These are phyloP conservation scores for Diprion similis DNA, from an alignment of 1,140 invertebrate species.

Conservation along the genomic window DNA sequence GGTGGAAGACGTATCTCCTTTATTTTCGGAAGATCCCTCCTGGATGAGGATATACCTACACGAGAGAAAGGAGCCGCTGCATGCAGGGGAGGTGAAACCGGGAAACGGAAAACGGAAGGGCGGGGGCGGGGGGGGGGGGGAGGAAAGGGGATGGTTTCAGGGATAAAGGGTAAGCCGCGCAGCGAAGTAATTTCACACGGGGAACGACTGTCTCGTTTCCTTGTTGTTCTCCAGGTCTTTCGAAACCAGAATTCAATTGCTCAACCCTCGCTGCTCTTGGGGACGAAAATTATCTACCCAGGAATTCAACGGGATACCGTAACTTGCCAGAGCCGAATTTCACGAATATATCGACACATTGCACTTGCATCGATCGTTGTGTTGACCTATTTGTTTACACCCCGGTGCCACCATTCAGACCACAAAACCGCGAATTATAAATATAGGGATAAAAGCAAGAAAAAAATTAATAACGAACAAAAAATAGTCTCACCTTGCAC, in stretches of 20 bases:
- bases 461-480: background rate
- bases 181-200: slow-evolving; percentile 62
- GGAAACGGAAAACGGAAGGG: background rate
- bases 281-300: too few relatives aligned
- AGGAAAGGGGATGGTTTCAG: slow-evolving; percentile 29
- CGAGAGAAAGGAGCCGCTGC: slow-evolving; percentile 26
- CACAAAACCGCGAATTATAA: too few relatives aligned
- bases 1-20: slow-evolving; percentile 56
- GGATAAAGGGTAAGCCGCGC: slow-evolving; percentile 58
- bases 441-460: background rate
- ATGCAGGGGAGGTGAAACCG: background rate
- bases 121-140: too few relatives aligned
- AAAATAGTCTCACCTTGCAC: background rate
- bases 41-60: slow-evolving; percentile 54
- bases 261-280: too few relatives aligned
- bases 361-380: too few relatives aligned
- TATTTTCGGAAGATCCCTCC: slow-evolving; percentile 56
- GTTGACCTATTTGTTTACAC: too few relatives aligned
- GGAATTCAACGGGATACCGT: too few relatives aligned
- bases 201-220: slow-evolving; percentile 28
- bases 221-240: too few relatives aligned
- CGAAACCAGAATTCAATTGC: too few relatives aligned
- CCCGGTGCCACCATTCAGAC: too few relatives aligned
- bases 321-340: too few relatives aligned
- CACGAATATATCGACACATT: too few relatives aligned